Conservation (phyloP, 2,797 vertebrate species). For the Adelosebastes latens region DNA sequence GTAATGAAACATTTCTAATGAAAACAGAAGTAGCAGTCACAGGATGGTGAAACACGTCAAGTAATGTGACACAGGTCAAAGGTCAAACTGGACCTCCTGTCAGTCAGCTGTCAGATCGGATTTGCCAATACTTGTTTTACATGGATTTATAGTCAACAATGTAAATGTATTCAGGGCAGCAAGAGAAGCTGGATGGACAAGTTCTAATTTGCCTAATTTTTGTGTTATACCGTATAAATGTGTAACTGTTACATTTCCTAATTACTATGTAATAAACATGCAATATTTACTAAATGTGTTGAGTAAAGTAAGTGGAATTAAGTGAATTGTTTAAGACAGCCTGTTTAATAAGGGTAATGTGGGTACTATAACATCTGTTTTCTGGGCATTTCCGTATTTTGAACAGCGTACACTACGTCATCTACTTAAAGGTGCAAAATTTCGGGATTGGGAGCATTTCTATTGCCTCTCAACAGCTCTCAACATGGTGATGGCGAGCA, state of each 20-base stretch:
- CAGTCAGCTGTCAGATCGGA: neutral
- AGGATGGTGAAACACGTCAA: slow-evolving; percentile 13
- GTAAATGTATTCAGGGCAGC: neutral
- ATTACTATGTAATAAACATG: neutral
- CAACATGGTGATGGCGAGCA: too few relatives aligned
- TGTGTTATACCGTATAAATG: too few relatives aligned
- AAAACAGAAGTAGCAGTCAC: slow-evolving; percentile 43
- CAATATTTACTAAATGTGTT: neutral
- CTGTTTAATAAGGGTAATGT: neutral
- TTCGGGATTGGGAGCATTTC: too few relatives aligned
- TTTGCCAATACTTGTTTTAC: neutral
- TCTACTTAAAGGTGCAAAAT: neutral
- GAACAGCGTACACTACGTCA: neutral
- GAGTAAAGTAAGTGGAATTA: neutral
- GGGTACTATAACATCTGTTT: neutral
- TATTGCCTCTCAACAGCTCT: too few relatives aligned
- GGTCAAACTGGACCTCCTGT: neutral
- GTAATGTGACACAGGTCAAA: neutral
- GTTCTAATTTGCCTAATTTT: too few relatives aligned
- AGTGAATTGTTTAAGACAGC: neutral
- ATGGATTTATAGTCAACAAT: neutral
- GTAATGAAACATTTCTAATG: neutral
- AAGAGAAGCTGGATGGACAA: neutral
- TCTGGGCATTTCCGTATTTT: neutral
- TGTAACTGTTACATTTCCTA: neutral